These are phyloP conservation scores for Diplodus puntazzo DNA, from an alignment of 2,797 vertebrate genomes.

Conservation along the genomic window DNA sequence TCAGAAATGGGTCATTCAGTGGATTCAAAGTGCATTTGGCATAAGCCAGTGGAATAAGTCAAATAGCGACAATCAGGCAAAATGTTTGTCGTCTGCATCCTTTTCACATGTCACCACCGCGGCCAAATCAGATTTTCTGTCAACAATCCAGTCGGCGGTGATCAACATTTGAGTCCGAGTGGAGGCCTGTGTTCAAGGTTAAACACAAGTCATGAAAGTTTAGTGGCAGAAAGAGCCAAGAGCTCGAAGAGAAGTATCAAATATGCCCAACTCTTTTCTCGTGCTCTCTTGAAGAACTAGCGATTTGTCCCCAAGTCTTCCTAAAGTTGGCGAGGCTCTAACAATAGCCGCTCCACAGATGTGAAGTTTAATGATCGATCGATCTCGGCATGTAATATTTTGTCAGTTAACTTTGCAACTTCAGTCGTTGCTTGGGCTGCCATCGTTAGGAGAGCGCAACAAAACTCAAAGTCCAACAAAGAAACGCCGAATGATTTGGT, in stretches of 20 bases:
- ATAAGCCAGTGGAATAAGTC: slow-evolving; percentile 44
- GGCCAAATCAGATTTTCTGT: slow-evolving; percentile 61
- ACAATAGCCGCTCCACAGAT: slow-evolving; percentile 32
- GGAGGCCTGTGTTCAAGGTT: slow-evolving; percentile 55
- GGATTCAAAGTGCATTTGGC: slow-evolving; percentile 77
- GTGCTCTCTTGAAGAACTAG: slow-evolving; percentile 5
- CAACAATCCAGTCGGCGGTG: slow-evolving; percentile 41
- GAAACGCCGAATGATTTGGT: slow-evolving; percentile 34
- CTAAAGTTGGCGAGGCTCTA: slow-evolving; percentile 30
- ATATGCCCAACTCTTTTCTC: slow-evolving; percentile 2
- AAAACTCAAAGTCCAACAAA: slow-evolving; percentile 60
- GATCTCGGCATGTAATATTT: slow-evolving; percentile 55
- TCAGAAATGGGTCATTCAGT: slow-evolving; percentile 62
- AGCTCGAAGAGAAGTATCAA: neutral
- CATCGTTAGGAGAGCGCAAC: slow-evolving; percentile 18
- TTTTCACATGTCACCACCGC: slow-evolving; percentile 55
- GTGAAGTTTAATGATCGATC: slow-evolving; percentile 58
- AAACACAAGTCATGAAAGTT: slow-evolving; percentile 30
- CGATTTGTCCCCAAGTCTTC: slow-evolving; percentile 25
- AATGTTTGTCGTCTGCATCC: slow-evolving; percentile 63
- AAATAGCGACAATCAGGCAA: slow-evolving; percentile 59
- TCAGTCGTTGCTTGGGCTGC: slow-evolving; percentile 44
- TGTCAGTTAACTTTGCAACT: slow-evolving; percentile 55
- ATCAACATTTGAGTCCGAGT: slow-evolving; percentile 55
- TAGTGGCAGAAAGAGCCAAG: slow-evolving; percentile 32